These are phyloP conservation scores for Platygyra sinensis DNA, from an alignment of 64 coral and sea anemone genomes.

Conservation along the genomic window DNA sequence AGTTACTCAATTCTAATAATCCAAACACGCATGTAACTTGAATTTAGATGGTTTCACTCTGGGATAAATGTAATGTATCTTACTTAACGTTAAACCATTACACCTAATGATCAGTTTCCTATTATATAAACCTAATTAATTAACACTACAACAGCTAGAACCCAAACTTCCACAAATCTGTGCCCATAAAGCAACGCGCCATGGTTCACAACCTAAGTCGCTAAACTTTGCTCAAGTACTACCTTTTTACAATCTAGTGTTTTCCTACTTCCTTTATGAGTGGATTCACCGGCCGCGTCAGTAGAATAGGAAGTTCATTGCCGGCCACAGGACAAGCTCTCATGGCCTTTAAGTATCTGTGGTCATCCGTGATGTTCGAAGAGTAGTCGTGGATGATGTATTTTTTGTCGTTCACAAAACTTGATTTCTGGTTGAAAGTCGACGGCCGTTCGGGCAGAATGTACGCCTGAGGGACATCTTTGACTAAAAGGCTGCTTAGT, in stretches of 20 bases:
- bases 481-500: conserved; percentile 29
- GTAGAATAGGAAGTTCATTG: background rate
- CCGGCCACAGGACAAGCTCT: background rate
- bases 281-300: background rate
- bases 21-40: too few species aligned
- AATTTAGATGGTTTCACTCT: too few species aligned
- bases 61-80: too few species aligned
- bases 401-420: conserved; percentile 24
- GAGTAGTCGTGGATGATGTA: conserved; percentile 44
- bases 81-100: too few species aligned
- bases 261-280: background rate
- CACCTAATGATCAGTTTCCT: too few species aligned
- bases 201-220: too few species aligned
- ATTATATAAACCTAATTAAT: too few species aligned
- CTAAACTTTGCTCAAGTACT: background rate
- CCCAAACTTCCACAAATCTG: too few species aligned
- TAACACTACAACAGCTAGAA: too few species aligned
- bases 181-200: too few species aligned
- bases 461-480: conserved; percentile 25
- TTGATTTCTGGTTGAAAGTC: conserved; percentile 25
- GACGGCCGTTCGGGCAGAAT: conserved; percentile 45
- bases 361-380: background rate
- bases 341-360: conserved; percentile 4
- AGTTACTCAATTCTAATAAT: too few species aligned
- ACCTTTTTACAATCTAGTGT: background rate